A percentile compares a stretch with the other conserved stretches of the same genome.
phyloP scores from a whole-genome alignment of 2,797 vertebrate species.

The Acipenser ruthenus region DNA sequence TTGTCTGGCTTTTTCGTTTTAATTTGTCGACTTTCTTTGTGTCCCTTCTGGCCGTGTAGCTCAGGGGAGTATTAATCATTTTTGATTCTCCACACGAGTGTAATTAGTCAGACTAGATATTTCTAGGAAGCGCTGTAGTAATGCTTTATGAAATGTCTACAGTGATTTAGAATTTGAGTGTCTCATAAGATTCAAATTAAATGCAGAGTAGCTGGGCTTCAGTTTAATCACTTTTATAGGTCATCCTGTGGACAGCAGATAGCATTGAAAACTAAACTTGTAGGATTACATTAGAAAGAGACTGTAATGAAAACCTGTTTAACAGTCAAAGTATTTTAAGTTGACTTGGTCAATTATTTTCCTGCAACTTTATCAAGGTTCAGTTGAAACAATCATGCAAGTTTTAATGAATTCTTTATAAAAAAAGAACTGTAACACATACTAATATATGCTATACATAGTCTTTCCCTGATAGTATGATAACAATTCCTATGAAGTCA shows the following conservation, averaged over 20 bases:
- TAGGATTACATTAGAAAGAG: not conserved
- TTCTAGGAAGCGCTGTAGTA: constrained; percentile 43
- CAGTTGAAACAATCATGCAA: too few species aligned
- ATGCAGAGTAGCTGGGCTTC: constrained; percentile 52
- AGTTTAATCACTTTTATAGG: constrained; percentile 64
- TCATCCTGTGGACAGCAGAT: constrained; percentile 55
- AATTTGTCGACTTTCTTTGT: not conserved
- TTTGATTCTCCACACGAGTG: constrained; percentile 61
- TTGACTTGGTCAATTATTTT: too few species aligned
- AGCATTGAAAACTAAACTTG: constrained; percentile 33
- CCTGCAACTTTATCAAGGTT: too few species aligned
- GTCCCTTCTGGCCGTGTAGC: constrained; percentile 46
- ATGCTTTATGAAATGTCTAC: constrained; percentile 59
- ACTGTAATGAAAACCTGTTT: not conserved
- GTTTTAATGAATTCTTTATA: too few species aligned
- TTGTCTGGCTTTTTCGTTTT: not conserved
- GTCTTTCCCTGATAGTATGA: too few species aligned
- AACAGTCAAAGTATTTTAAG: not conserved
- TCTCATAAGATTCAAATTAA: constrained; percentile 54
- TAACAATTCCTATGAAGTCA: too few species aligned
- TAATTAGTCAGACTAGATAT: constrained; percentile 56
- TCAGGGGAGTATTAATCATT: constrained; percentile 67
- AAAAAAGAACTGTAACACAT: too few species aligned
- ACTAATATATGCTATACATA: too few species aligned
- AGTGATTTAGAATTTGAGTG: constrained; percentile 56